These are phyloP conservation scores for Periophthalmus modestus DNA, from an alignment of 2,113 vertebrate species.

Conservation along the genomic window DNA sequence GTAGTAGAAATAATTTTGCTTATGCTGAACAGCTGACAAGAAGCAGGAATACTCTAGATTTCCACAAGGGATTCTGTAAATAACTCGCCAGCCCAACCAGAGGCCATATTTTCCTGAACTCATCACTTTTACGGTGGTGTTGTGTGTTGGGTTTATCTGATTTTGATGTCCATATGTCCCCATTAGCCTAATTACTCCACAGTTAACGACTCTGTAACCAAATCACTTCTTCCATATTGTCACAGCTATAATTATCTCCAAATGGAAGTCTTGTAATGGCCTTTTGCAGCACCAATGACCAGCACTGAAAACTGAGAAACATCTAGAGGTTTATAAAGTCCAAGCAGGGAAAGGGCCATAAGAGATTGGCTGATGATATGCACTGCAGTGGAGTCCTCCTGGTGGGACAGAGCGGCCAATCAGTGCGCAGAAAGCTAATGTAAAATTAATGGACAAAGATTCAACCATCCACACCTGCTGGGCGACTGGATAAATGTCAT, in stretches of 20 bases:
- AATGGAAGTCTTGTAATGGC: background rate
- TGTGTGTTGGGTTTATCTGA: conserved; percentile 3
- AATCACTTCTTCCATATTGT: conserved; percentile 11
- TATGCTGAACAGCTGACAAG: background rate
- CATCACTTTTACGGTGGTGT: conserved; percentile 4
- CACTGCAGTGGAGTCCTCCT: background rate
- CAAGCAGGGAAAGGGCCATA: background rate
- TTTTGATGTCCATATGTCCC: background rate
- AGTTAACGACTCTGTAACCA: conserved; percentile 8
- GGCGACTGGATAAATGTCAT: background rate
- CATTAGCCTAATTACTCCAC: conserved; percentile 1
- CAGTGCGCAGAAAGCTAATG: conserved; percentile 3
- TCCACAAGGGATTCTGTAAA: background rate
- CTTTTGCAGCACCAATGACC: background rate
- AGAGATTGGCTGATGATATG: conserved; percentile 7
- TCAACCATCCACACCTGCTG: conserved; percentile 13
- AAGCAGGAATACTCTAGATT: background rate
- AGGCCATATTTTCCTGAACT: background rate
- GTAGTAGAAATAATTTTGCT: background rate
- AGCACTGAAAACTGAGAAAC: background rate
- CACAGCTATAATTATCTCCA: background rate
- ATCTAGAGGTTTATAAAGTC: conserved; percentile 5
- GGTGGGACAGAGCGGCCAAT: conserved; percentile 8
- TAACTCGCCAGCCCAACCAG: background rate
- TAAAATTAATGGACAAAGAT: conserved; percentile 22